Evolutionary conservation across 2,888 invertebrate genomes (phyloP).

Genomic region (Philopedon plagiatum): DNA sequence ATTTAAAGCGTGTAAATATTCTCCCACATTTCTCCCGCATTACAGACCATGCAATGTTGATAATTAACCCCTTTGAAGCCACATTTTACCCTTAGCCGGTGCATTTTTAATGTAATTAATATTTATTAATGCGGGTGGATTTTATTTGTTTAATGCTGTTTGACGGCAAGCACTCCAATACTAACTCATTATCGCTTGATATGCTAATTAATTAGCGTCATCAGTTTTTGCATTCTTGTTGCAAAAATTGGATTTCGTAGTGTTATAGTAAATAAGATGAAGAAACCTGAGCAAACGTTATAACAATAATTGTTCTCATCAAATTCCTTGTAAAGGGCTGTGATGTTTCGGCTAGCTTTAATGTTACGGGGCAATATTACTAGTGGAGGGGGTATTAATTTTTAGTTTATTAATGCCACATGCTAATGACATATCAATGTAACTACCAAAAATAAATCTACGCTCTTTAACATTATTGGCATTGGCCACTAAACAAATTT

Average conservation of each 20-base stretch:
- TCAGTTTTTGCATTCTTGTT: background rate
- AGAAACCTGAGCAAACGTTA: too few species aligned
- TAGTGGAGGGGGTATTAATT: too few species aligned
- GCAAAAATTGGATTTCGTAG: too few species aligned
- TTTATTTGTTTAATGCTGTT: slow-evolving; percentile 12
- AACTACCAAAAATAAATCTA: too few species aligned
- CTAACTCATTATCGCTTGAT: background rate
- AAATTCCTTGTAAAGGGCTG: too few species aligned
- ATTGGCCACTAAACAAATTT: too few species aligned
- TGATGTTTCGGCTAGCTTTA: too few species aligned
- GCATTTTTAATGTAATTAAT: slow-evolving; percentile 37
- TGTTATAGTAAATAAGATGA: background rate
- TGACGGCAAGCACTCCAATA: background rate
- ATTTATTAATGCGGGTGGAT: slow-evolving; percentile 11
- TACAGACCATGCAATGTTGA: background rate
- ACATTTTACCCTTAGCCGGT: slow-evolving; percentile 12
- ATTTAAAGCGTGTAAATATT: slow-evolving; percentile 5
- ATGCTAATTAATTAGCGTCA: background rate
- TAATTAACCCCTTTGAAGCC: slow-evolving; percentile 16
- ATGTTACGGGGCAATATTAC: too few species aligned
- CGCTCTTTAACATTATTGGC: too few species aligned
- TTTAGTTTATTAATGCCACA: too few species aligned
- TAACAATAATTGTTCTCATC: too few species aligned
- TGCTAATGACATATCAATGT: too few species aligned
- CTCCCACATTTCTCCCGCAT: background rate